Evolutionary conservation across 2,113 vertebrate species (phyloP), one percentile per base, ranked within the genome.

Genomic region (Leiothrix lutea): DNA sequence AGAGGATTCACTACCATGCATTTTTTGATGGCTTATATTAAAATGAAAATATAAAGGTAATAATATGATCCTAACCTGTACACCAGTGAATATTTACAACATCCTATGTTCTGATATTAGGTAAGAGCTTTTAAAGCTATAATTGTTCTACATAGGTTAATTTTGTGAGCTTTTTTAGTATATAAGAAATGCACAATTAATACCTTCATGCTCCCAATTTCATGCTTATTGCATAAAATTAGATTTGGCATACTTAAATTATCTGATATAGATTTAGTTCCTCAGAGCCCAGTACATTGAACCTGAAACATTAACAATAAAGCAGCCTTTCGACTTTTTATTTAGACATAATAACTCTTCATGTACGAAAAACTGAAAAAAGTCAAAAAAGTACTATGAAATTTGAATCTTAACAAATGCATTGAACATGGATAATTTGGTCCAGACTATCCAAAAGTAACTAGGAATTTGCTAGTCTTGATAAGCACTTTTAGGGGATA

Each of bases 351-450:
- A 57, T 3, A 44, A 21, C 6, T 69, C 62, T 36, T 61, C 1
- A 16, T 7, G 0, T 45, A 48, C 40, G 48, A 53, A 78, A 72
- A 81, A 11, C 2, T 29, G 20, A 51, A 79, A 57, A 33, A 33
- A 11, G 13, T 48, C 0, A 1, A 21, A 70, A 66, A 70, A 53
- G 0, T 13, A 20, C 3, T 25, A 15, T 1, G 6, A 51, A 69
- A 80, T 40, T 44, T 61, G 3, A 8, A 53, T 71, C 6, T 6
- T 75, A 72, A 50, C 1, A 86, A 80, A 74, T 24, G 5, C 3
- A 33, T 36, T 81, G 23, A 56, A 89, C 74, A 60, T 17, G 0
- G 17, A 38, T 40, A 14, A 19, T 73, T 83, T 80, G 5, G 3
- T 45, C 10, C 6, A 51, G 16, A 75, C 61, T 69, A 26, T 48